phyloP scores from a whole-genome alignment of 2,113 vertebrate species.

The Nanorana parkeri region DNA sequence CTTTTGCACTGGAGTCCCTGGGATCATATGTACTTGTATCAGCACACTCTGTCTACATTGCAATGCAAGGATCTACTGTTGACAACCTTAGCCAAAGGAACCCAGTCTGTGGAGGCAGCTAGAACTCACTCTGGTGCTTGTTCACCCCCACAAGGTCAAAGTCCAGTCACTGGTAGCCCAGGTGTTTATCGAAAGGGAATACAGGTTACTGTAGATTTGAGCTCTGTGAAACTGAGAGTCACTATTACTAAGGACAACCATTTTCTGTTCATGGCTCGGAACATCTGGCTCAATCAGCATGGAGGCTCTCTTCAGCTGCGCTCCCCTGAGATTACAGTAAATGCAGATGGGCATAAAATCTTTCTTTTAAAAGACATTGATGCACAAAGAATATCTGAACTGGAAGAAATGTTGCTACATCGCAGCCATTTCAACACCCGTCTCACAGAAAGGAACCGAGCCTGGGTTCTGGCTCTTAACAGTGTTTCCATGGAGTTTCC shows the following conservation, averaged over 20 bases:
- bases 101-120: background rate
- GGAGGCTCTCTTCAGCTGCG: conserved; percentile 72
- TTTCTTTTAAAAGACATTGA: conserved; percentile 84
- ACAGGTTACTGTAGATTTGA: conserved; percentile 80
- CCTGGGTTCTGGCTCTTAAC: conserved; percentile 86
- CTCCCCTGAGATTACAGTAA: conserved; percentile 79
- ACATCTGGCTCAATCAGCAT: conserved; percentile 76
- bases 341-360: conserved; percentile 91
- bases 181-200: conserved; percentile 65
- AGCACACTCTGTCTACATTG: conserved; percentile 82
- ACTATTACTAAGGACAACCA: conserved; percentile 84
- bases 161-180: background rate
- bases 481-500: conserved; percentile 87
- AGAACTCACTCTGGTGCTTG: background rate
- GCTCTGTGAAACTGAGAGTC: conserved; percentile 77
- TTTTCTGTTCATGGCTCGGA: conserved; percentile 79
- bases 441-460: conserved; percentile 78
- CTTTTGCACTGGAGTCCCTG: conserved; percentile 85
- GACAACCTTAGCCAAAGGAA: conserved; percentile 44
- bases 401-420: conserved; percentile 83
- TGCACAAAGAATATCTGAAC: conserved; percentile 78
- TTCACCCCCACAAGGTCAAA: conserved; percentile 39
- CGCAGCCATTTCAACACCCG: conserved; percentile 82
- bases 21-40: conserved; percentile 93
- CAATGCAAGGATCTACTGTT: conserved; percentile 73